These are phyloP conservation scores for Hormaphis cornu DNA, from an alignment of 1,140 invertebrate genomes.

Conservation along the genomic window DNA sequence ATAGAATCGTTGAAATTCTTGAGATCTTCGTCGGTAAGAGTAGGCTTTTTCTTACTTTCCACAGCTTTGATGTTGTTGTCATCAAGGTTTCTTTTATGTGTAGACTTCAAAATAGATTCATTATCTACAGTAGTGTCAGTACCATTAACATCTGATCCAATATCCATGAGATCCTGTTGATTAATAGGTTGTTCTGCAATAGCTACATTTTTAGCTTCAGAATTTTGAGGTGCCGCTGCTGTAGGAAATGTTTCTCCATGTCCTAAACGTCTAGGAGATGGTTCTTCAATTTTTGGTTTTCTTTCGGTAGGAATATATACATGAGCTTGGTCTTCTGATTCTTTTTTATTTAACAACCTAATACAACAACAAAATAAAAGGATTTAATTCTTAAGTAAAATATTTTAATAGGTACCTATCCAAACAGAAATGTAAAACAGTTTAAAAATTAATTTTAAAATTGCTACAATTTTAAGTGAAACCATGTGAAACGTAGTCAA, in stretches of 20 bases:
- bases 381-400: background rate
- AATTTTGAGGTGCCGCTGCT: background rate
- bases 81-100: background rate
- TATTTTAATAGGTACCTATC: background rate
- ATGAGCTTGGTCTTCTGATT: slow-evolving; percentile 22
- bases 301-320: slow-evolving; percentile 13
- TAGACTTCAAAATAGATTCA: background rate
- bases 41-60: background rate
- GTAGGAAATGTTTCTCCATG: background rate
- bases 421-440: too few relatives aligned
- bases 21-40: slow-evolving; percentile 14
- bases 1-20: slow-evolving; percentile 7
- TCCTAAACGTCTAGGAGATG: background rate
- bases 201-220: background rate
- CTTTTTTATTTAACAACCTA: slow-evolving; percentile 25
- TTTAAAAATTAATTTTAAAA: too few relatives aligned
- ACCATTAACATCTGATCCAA: background rate
- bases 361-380: background rate
- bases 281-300: slow-evolving; percentile 24
- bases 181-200: background rate
- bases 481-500: too few relatives aligned
- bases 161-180: background rate
- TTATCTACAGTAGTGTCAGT: background rate
- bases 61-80: background rate
- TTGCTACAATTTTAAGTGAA: too few relatives aligned